Evolutionary conservation across 2,113 vertebrate genomes (phyloP), one percentile per base, ranked within the genome.

Genomic region (Tragulus kanchil): DNA sequence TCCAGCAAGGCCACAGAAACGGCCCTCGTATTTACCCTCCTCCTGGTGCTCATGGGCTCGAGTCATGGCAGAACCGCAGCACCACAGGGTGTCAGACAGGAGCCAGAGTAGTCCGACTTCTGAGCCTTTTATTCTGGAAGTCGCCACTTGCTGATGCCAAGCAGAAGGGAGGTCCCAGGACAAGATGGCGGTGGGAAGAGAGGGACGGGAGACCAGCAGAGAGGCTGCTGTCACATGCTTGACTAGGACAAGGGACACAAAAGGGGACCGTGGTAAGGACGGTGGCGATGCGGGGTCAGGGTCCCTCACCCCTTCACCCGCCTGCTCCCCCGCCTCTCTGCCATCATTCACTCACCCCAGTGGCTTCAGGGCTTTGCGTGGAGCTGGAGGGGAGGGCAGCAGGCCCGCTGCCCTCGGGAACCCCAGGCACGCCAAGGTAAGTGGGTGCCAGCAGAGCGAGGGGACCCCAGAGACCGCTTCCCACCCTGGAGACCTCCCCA

Each of bases 281-380:
- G 0, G 0, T 2, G 1, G 3, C 0, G 8, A 5, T 1, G 19
- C 2, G 23, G 28, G 69, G 48, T 56, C 1, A 0, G 16, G 23
- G 8, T 45, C 42, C 0, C 4, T 16, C 13, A 0, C 14, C 17
- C 21, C 0, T 8, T 5, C 36, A 28, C 1, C 8, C 9, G 0
- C 3, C 21, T 6, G 0, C 3, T 6, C 52, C 12, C 45, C 3
- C 3, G 23, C 14, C 1, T 1, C 25, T n/a, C 1, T 0, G 64
- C 26, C 0, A 3, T 23, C 48, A 4, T 12, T 13, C 48, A 0
- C 21, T 45, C 0, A 10, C 12, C 50, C 15, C 2, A 23, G 1
- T 1, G 5, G 13, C 1, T 6, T 14, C 2, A 2, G 48, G 8
- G 78, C 77, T 31, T 36, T 17, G 3, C 6, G 65, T 3, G 4